These are phyloP conservation scores for Anableps anableps DNA, from an alignment of 2,797 vertebrate genomes.

Conservation along the genomic window DNA sequence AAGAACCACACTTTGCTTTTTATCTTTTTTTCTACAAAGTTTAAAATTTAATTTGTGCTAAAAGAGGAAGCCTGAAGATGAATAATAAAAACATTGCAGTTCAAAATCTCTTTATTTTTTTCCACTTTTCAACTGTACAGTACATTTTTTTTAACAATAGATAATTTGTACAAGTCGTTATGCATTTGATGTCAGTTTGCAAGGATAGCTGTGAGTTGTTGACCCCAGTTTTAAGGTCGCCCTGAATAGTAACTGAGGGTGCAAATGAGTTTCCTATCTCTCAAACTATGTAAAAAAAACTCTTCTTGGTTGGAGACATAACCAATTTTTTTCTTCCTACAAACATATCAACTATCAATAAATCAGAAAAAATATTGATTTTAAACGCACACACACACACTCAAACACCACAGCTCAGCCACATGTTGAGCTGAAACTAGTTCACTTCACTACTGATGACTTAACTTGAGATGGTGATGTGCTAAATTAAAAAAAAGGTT, in stretches of 20 bases:
- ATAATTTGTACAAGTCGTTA: too few species aligned
- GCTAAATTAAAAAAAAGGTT: background rate
- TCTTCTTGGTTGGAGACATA: background rate
- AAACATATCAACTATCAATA: background rate
- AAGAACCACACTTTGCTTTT: too few species aligned
- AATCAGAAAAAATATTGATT: background rate
- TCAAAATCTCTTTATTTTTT: too few species aligned
- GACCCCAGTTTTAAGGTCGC: background rate
- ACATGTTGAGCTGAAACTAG: background rate
- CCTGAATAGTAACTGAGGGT: background rate
- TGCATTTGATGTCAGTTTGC: too few species aligned
- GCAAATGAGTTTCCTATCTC: background rate
- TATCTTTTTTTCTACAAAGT: too few species aligned
- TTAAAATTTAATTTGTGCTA: too few species aligned
- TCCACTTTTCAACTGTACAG: too few species aligned
- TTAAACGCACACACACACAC: too few species aligned
- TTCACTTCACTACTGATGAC: background rate
- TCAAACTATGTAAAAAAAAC: background rate
- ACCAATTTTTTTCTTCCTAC: background rate
- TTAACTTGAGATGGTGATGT: too few species aligned
- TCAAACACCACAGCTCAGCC: background rate
- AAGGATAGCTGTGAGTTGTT: background rate
- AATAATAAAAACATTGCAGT: too few species aligned
- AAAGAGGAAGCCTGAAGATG: too few species aligned
- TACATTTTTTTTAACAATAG: too few species aligned